phyloP scores from a whole-genome alignment of 92 coral and sea anemone genomes.

The Pocillopora grandis region DNA sequence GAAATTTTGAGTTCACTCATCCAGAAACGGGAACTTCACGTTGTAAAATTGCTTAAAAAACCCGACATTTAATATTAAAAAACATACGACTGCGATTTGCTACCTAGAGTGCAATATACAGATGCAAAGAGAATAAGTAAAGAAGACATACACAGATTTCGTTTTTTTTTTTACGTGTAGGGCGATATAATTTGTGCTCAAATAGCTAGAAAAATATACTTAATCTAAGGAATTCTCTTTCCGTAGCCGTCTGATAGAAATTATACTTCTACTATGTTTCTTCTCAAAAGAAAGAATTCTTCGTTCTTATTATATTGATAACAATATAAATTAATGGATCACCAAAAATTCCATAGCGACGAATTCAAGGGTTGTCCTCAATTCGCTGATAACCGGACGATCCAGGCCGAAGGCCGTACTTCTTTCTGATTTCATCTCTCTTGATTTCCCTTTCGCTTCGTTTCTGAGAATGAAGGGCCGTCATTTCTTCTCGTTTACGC shows the following conservation, averaged over 20 bases:
- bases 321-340: neutral
- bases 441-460: constrained; percentile 82
- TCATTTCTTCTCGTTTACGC: constrained; percentile 87
- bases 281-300: neutral
- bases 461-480: constrained; percentile 81
- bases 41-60: neutral
- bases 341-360: neutral
- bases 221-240: neutral
- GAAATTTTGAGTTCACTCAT: neutral
- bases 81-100: neutral
- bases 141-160: neutral
- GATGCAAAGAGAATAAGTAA: too few species aligned
- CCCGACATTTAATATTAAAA: neutral
- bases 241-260: neutral
- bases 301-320: neutral
- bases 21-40: constrained; percentile 10
- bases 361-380: constrained; percentile 34
- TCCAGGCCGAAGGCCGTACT: constrained; percentile 86
- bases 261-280: neutral
- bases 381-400: constrained; percentile 86
- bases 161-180: neutral
- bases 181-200: neutral
- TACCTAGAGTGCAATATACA: neutral
- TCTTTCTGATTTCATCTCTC: constrained; percentile 91
- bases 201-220: neutral